Base-by-base conservation (phyloP, 2,888 invertebrate genomes). In the Platerodrilus igneus region DNA sequence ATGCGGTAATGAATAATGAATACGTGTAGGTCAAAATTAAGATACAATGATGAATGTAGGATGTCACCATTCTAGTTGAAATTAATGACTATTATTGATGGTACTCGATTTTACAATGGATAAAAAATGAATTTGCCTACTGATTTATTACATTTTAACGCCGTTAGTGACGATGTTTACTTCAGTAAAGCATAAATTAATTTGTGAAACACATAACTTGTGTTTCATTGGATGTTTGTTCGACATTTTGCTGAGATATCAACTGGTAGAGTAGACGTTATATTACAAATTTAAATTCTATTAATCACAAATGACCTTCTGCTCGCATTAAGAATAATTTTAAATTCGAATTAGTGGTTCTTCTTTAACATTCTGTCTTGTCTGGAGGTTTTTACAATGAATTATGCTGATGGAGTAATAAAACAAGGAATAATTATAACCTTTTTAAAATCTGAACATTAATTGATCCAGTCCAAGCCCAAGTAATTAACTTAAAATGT, bases 341-440 rank as follows among this genome's bases (percentile, higher is more conserved):
- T 49, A 55, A 53, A 54, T 57, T 55, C 56, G 56, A 56, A 60
- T 57, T 55, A 53, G 48, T 55, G 57, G 53, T 56, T 54, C 56
- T 56, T 53, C 54, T 53, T 57, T 52, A 58, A 58, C 59, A 59
- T 59, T 59, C 57, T 63, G 63, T 64, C 63, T 60, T 46, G 50
- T 42, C 45, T 47, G 52, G 48, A 53, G 53, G 42, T 36, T 35
- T 32, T 55, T 56, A 56, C 55, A 57, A 52, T 53, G 54, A 58
- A 59, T 42, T 42, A 42, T 39, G n/a, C n/a, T n/a, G n/a, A n/a
- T n/a, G 34, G 39, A 32, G 36, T 58, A 62, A 63, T 60, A 62
- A 62, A 64, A 63, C 59, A 58, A 55, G 57, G 55, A 56, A 61
- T 63, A 63, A 63, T 63, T 63, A 63, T 58, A 59, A 59, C 55